These are phyloP conservation scores for Amazona vittata DNA, from an alignment of 2,113 vertebrate species.

Conservation along the genomic window DNA sequence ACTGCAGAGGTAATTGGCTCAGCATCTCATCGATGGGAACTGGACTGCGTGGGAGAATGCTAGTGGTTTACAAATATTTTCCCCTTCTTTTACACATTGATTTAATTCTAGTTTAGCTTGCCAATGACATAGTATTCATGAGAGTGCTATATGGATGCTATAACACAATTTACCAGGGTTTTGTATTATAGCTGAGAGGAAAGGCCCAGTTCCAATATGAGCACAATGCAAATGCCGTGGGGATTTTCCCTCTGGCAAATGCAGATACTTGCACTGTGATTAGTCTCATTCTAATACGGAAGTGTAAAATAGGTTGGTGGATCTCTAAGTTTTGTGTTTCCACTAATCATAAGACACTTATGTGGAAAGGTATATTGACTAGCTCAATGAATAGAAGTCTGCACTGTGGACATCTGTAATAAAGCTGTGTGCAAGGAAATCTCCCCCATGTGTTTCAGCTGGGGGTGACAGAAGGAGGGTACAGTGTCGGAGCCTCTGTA, in stretches of 20 bases:
- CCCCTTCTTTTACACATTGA: neutral
- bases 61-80: neutral
- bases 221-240: neutral
- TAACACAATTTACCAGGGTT: neutral
- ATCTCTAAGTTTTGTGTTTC: neutral
- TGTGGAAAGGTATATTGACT: neutral
- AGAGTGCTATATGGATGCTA: neutral
- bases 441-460: neutral
- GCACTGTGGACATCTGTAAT: neutral
- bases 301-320: neutral
- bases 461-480: neutral
- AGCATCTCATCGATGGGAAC: neutral
- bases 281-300: neutral
- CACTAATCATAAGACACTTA: neutral
- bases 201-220: neutral
- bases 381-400: neutral
- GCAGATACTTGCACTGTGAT: neutral
- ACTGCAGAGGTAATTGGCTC: neutral
- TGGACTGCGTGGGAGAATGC: neutral
- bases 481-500: neutral
- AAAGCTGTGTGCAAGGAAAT: neutral
- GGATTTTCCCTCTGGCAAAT: neutral
- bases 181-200: neutral
- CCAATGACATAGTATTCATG: neutral
- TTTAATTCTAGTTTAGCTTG: neutral